phyloP scores from a whole-genome alignment of 1,140 invertebrate genomes.

The Orchesella cincta region DNA sequence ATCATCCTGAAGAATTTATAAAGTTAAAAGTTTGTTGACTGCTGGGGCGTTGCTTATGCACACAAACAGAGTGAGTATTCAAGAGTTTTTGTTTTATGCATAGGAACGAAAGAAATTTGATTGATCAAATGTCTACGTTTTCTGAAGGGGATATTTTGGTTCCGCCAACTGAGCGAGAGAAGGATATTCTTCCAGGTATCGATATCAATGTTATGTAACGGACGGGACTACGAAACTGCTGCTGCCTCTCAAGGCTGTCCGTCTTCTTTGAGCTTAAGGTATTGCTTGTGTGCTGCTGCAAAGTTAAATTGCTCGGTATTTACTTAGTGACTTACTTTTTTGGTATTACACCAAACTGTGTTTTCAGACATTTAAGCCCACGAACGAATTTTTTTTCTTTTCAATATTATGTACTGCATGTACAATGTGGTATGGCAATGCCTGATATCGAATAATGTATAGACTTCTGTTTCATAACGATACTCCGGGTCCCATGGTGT shows the following conservation, averaged over 20 bases:
- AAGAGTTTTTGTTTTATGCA: too few relatives aligned
- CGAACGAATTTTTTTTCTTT: neutral
- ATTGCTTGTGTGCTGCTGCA: neutral
- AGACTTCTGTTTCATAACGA: too few relatives aligned
- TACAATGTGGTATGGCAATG: too few relatives aligned
- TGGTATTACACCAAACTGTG: neutral
- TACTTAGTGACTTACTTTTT: neutral
- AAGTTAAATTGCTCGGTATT: neutral
- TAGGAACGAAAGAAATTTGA: neutral
- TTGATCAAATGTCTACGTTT: neutral
- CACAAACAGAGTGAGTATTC: neutral
- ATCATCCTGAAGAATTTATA: too few relatives aligned
- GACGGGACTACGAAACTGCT: neutral
- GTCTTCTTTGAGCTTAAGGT: neutral
- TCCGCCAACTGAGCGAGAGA: neutral
- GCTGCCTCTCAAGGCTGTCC: neutral
- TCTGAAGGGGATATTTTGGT: neutral
- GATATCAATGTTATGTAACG: neutral
- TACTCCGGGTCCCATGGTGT: too few relatives aligned
- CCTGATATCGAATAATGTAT: too few relatives aligned
- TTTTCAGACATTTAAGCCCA: neutral
- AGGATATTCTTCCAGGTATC: neutral
- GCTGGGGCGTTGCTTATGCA: neutral
- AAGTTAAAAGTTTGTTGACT: neutral
- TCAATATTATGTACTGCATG: neutral